Percentiles rank a stretch among this genome's conserved stretches.
phyloP scores from a whole-genome alignment of 2,888 invertebrate species.

The Tenthredo distinguenda region DNA sequence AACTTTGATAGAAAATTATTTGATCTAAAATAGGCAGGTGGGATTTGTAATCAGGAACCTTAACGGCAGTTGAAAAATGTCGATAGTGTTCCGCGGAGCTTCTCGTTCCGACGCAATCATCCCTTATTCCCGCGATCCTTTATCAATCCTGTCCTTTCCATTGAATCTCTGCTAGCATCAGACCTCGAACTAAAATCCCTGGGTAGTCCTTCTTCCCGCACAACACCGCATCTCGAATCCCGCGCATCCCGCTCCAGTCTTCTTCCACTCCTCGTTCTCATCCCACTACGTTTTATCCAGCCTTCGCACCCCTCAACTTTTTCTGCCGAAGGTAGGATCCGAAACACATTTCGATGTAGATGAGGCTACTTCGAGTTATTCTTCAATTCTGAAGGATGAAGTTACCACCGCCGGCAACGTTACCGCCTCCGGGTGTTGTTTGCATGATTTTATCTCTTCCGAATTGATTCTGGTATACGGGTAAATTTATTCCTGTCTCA shows the following conservation, averaged over 20 bases:
- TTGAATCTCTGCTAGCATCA: conserved; percentile 24
- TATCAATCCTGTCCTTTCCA: conserved; percentile 40
- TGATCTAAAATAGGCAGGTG: background rate
- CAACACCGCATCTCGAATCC: background rate
- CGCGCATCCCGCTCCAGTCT: background rate
- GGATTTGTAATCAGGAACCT: background rate
- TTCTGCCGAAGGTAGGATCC: conserved; percentile 16
- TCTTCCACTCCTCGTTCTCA: background rate
- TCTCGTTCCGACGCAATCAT: background rate
- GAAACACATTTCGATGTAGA: conserved; percentile 56
- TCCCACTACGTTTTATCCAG: conserved; percentile 17
- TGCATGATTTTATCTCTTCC: conserved; percentile 49
- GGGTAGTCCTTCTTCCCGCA: conserved; percentile 13
- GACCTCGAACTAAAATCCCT: conserved; percentile 11
- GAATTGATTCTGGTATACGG: conserved; percentile 32
- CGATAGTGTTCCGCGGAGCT: background rate
- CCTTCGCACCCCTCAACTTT: conserved; percentile 13
- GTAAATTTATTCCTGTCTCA: conserved; percentile 45
- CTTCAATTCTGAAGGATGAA: conserved; percentile 50
- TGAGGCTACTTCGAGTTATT: conserved; percentile 52
- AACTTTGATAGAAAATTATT: background rate
- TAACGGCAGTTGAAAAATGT: background rate
- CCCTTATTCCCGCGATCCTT: conserved; percentile 14
- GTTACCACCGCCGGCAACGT: conserved; percentile 2
- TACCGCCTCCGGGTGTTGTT: conserved; percentile 48